Evolutionary conservation across 2,113 vertebrate species (phyloP), one percentile per base, ranked within the genome.

Genomic region (Callithrix jacchus): DNA sequence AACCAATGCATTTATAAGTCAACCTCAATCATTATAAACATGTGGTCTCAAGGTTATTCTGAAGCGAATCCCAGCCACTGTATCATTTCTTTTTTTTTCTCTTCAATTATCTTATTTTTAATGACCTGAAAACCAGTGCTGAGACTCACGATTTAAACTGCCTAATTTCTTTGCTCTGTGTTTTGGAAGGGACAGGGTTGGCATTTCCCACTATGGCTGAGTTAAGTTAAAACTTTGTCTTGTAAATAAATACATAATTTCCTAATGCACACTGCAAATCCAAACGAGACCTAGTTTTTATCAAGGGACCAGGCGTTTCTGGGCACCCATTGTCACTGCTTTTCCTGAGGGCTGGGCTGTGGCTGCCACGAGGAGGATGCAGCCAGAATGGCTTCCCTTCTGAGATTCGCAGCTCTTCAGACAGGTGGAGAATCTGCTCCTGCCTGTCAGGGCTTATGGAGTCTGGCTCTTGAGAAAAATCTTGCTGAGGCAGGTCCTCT

Each of bases 251-350:
- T 14, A 30, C 61, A 96, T 40, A 90, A 95, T 3, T 30, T 70
- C 77, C 79, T 97, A 95, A 92, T 91, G 92, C 96, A 98, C 98
- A 98, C 98, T 92, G 97, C 98, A 98, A 98, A 98, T 80, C 74
- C 95, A 93, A 47, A 97, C 16, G 42, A 71, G 97, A 71, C 85
- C 97, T 96, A 73, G 32, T 52, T 93, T 3, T 71, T 77, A 9
- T 35, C 56, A 20, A 71, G 70, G 94, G 96, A 84, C 91, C 96
- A 81, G 76, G 66, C 86, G 76, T 64, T 13, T 73, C 0, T 18
- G n/a, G 95, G 87, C 92, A 85, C 64, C 96, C 92, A 84, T 83
- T 56, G 71, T 1, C 81, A n/a, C n/a, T 71, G 94, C 88, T 64
- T 5, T 27, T 54, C 37, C 61, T 0, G 70, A 83, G 86, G 96